Conservation (phyloP, 2,797 vertebrate genomes). For the Crocodylus rhombifer region DNA sequence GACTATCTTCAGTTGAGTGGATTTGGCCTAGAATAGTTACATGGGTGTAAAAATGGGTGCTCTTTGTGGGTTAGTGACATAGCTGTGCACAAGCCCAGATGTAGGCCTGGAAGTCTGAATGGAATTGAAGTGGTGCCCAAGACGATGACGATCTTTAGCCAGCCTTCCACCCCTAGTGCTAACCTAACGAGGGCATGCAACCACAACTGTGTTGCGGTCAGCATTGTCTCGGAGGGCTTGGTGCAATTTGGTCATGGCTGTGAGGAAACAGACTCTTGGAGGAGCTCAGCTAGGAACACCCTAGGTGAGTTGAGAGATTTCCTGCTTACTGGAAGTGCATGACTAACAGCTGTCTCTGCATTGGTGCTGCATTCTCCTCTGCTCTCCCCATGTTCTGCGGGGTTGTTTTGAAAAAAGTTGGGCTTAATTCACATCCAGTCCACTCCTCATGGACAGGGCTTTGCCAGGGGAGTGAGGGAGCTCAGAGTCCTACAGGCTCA, state of each 20-base stretch:
- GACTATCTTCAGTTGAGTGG: accelerated
- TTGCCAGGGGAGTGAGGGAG: accelerated
- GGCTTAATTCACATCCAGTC: not conserved
- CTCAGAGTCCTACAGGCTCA: not conserved
- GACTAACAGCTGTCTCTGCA: not conserved
- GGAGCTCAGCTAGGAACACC: not conserved
- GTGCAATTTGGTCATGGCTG: not conserved
- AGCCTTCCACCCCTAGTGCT: accelerated
- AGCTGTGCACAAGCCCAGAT: not conserved
- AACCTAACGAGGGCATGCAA: accelerated
- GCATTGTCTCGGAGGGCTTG: not conserved
- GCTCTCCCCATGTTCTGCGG: not conserved
- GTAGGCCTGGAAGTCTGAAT: not conserved
- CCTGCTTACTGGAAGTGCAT: not conserved
- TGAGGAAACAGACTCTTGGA: not conserved
- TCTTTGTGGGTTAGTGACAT: no score
- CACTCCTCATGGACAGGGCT: accelerated
- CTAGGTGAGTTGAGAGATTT: not conserved
- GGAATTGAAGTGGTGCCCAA: not conserved
- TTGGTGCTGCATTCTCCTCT: not conserved
- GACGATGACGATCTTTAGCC: not conserved
- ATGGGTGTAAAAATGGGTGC: no score
- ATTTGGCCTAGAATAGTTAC: no score
- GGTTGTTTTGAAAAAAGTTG: not conserved
- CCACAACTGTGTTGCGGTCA: accelerated